Percentiles rank a stretch among this genome's conserved stretches.
Evolutionary conservation across 2,113 vertebrate genomes (phyloP).

Genomic region (Cariama cristata): DNA sequence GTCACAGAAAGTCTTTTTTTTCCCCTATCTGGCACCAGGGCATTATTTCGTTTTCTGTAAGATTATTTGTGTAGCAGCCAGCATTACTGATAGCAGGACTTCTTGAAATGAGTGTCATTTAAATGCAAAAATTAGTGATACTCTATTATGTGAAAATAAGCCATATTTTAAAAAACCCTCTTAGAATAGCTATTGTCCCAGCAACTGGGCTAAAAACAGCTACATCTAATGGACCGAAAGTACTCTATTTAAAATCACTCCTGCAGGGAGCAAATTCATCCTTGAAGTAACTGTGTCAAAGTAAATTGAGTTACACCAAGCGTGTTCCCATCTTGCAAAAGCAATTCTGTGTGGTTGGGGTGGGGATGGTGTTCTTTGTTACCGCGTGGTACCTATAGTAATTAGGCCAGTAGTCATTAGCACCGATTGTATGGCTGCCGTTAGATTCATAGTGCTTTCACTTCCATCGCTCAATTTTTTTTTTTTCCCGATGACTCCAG

Average conservation of each 20-base stretch:
- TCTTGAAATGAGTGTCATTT: constrained; percentile 1
- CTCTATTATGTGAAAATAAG: constrained; percentile 33
- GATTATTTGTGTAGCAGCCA: not conserved
- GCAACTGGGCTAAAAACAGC: constrained; percentile 1
- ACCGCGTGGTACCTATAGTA: not conserved
- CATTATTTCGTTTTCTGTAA: not conserved
- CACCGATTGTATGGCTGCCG: not conserved
- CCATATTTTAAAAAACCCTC: not conserved
- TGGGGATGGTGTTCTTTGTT: not conserved
- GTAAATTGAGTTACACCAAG: not conserved
- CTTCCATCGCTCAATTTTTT: not conserved
- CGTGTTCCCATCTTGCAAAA: not conserved
- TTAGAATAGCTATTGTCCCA: constrained; percentile 32
- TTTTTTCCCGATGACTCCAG: not conserved
- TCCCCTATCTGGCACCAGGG: not conserved
- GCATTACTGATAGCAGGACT: not conserved
- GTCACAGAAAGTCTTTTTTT: not conserved
- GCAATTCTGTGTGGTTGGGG: not conserved
- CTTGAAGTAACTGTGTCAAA: not conserved
- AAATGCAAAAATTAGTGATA: constrained; percentile 39
- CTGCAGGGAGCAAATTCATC: constrained; percentile 33
- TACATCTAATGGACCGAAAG: constrained; percentile 35
- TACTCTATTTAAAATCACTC: constrained; percentile 27
- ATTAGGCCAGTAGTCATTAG: constrained; percentile 44
- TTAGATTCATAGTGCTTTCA: constrained; percentile 4